Percentiles rank a stretch among this genome's conserved stretches.
Evolutionary conservation across 2,888 invertebrate species (phyloP).

Genomic region (Hypena proboscidalis): DNA sequence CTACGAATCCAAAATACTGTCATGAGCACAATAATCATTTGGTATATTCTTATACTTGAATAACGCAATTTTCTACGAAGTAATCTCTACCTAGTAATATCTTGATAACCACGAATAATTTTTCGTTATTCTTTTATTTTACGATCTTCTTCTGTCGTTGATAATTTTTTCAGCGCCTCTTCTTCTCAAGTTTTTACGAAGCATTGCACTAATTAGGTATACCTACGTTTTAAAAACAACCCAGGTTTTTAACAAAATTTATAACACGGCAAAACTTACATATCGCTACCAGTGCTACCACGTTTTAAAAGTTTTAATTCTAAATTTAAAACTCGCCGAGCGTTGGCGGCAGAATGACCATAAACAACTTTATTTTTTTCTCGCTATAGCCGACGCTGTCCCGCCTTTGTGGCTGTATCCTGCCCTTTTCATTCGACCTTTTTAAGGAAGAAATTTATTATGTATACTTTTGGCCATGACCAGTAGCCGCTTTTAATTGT

Average conservation of each 20-base stretch:
- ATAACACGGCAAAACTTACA: conserved; percentile 34
- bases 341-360: conserved; percentile 82
- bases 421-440: conserved; percentile 82
- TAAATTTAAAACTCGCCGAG: conserved; percentile 73
- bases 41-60: no score
- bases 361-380: conserved; percentile 79
- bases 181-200: no score
- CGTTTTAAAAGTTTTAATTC: conserved; percentile 62
- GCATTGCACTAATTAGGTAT: no score
- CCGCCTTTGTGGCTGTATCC: conserved; percentile 78
- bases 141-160: no score
- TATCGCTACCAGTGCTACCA: conserved; percentile 45
- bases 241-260: no score
- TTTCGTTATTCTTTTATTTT: no score
- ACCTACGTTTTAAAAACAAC: no score
- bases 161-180: no score
- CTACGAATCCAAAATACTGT: conserved; percentile 5
- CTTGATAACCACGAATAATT: no score
- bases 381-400: conserved; percentile 62
- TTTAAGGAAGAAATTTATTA: conserved; percentile 84
- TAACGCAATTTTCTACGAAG: neutral
- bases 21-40: neutral
- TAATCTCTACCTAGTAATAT: neutral
- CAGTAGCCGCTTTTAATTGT: conserved; percentile 84
- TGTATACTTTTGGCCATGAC: conserved; percentile 82